These are phyloP conservation scores for Calephelis perditalis DNA, from an alignment of 2,888 invertebrate species.

Conservation along the genomic window DNA sequence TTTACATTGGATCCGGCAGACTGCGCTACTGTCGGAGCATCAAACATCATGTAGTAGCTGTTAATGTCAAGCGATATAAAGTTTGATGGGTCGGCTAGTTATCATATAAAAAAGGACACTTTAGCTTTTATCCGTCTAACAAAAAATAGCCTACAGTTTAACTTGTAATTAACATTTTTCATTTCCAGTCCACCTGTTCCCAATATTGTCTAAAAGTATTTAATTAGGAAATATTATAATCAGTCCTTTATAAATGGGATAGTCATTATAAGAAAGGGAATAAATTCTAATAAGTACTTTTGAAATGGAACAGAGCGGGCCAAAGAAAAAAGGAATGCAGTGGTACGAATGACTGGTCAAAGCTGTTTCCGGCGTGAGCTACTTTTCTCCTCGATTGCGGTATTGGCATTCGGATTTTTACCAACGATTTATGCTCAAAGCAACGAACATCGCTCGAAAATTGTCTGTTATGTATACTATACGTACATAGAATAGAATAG, in stretches of 20 bases:
- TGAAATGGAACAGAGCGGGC: slow-evolving; percentile 17
- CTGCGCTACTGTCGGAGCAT: too few species aligned
- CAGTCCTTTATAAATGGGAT: background rate
- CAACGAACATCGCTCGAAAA: slow-evolving; percentile 3
- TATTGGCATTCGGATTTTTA: slow-evolving; percentile 44
- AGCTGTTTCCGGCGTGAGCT: slow-evolving; percentile 45
- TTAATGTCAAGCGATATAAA: too few species aligned
- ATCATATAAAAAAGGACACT: too few species aligned
- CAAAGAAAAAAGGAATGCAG: slow-evolving; percentile 34
- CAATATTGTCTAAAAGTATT: too few species aligned
- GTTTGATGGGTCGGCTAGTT: too few species aligned
- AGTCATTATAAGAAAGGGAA: slow-evolving; percentile 5
- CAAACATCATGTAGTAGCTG: too few species aligned
- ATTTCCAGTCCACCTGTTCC: too few species aligned
- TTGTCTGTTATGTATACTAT: background rate
- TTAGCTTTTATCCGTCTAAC: too few species aligned
- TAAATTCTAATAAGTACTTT: slow-evolving; percentile 11
- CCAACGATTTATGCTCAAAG: slow-evolving; percentile 16
- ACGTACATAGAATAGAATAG: too few species aligned
- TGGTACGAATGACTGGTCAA: slow-evolving; percentile 53
- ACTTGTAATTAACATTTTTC: too few species aligned
- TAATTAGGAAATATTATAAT: background rate
- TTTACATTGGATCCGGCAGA: too few species aligned
- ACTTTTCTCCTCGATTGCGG: slow-evolving; percentile 63
- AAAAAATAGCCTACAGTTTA: too few species aligned